Conservation (phyloP, 1,140 invertebrate species). For the Lepidurus couesii region DNA sequence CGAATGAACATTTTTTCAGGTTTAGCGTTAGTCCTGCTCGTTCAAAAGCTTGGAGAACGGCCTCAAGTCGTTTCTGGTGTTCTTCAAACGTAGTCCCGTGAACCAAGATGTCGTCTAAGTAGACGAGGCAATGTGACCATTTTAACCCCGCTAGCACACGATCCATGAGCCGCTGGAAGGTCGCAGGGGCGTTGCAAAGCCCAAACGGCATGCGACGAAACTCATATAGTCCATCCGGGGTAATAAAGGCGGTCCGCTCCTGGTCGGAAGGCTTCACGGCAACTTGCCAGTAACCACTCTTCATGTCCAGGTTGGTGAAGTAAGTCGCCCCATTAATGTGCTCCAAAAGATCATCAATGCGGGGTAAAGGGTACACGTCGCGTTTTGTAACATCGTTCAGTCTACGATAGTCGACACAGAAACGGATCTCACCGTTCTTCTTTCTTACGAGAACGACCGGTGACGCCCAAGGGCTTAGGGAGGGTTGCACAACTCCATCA, state of each 20-base stretch:
- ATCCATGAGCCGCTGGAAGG: constrained; percentile 45
- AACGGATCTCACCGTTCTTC: constrained; percentile 45
- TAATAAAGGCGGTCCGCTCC: constrained; percentile 46
- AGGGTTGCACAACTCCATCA: constrained; percentile 48
- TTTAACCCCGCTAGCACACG: constrained; percentile 37
- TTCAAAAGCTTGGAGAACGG: neutral
- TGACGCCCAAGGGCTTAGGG: constrained; percentile 45
- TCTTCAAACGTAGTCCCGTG: neutral
- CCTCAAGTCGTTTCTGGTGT: neutral
- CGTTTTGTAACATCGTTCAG: constrained; percentile 44
- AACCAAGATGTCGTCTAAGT: constrained; percentile 16
- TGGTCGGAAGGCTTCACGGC: constrained; percentile 40
- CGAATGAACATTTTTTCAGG: neutral
- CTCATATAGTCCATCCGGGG: constrained; percentile 43
- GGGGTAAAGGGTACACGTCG: constrained; percentile 45
- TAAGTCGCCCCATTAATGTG: constrained; percentile 37
- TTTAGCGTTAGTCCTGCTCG: constrained; percentile 7
- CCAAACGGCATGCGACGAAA: constrained; percentile 44
- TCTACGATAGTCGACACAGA: constrained; percentile 50
- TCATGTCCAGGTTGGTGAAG: constrained; percentile 41
- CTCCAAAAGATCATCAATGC: constrained; percentile 42
- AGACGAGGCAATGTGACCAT: constrained; percentile 5
- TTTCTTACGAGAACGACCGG: constrained; percentile 52
- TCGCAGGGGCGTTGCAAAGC: constrained; percentile 42
- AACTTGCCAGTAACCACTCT: constrained; percentile 45